Conservation (phyloP, 2,113 vertebrate species). For the Nesospiza acunhae region DNA sequence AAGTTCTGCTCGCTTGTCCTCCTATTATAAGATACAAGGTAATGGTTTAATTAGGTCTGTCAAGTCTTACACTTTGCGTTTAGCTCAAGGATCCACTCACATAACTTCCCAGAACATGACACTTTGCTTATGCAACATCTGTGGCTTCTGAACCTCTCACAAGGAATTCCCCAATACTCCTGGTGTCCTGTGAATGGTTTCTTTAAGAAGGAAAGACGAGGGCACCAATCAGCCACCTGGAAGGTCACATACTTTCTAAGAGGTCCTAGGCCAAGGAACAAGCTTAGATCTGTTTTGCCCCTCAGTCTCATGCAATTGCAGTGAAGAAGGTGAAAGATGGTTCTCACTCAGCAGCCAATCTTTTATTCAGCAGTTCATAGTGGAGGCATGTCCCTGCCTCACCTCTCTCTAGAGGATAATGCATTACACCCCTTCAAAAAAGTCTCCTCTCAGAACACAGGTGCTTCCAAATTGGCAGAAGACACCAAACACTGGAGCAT, state of each 20-base stretch:
- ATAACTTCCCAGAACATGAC: background rate
- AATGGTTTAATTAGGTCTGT: background rate
- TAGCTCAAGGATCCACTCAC: background rate
- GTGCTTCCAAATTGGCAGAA: background rate
- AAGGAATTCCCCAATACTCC: background rate
- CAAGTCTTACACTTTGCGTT: background rate
- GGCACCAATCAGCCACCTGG: background rate
- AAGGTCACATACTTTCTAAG: background rate
- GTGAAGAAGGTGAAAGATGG: background rate
- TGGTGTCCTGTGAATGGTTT: background rate
- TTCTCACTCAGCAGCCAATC: too few species aligned
- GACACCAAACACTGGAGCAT: background rate
- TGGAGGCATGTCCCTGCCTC: background rate
- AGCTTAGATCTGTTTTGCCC: background rate
- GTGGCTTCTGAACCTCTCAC: background rate
- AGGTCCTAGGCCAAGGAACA: background rate
- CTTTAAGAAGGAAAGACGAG: background rate
- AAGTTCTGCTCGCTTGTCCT: background rate
- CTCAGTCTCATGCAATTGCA: background rate
- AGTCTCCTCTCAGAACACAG: background rate
- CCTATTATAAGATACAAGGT: background rate
- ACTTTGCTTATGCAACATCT: background rate
- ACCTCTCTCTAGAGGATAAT: background rate
- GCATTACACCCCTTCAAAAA: background rate
- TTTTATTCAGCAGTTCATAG: background rate